These are phyloP conservation scores for Meloidogyne hapla DNA, from an alignment of 1,140 invertebrate genomes.

Conservation along the genomic window DNA sequence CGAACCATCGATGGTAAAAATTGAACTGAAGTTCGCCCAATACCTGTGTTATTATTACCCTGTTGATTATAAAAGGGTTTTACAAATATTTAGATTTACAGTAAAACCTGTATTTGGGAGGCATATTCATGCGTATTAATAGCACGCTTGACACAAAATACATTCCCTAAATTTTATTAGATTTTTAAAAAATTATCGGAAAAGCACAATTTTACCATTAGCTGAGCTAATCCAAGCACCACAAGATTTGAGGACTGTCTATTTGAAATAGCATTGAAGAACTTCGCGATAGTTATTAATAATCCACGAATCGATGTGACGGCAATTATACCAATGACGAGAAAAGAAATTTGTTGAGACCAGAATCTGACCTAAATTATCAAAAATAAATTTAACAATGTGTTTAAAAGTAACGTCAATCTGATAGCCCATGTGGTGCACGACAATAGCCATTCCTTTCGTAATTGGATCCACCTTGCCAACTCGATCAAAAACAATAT, in stretches of 20 bases:
- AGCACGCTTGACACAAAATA: constrained; percentile 98
- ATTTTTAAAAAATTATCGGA: constrained; percentile 1
- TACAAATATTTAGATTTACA: constrained; percentile 4
- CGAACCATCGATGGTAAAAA: constrained; percentile 99
- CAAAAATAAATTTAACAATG: neutral
- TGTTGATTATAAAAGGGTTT: constrained; percentile 52
- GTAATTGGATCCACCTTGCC: constrained; percentile 98
- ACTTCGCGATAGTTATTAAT: constrained; percentile 96
- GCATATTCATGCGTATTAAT: constrained; percentile 99
- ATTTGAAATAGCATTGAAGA: constrained; percentile 99
- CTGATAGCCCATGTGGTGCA: constrained; percentile 91
- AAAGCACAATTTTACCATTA: constrained; percentile 77
- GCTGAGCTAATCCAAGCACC: constrained; percentile 89
- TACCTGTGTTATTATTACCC: constrained; percentile 94
- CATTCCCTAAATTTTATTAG: constrained; percentile 78
- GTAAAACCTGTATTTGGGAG: constrained; percentile 79
- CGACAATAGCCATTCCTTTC: constrained; percentile 89
- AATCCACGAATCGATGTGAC: constrained; percentile 94
- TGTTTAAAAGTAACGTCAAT: constrained; percentile 75
- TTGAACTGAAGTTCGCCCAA: constrained; percentile 96
- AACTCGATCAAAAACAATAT: constrained; percentile 97
- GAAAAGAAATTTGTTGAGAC: constrained; percentile 97
- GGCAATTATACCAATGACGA: constrained; percentile 93
- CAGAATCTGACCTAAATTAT: constrained; percentile 75
- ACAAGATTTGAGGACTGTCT: constrained; percentile 98